A percentile compares a stretch with the other conserved stretches of the same genome.
Conservation (phyloP, 1,140 invertebrate species). For the Drosophila tsacasi region DNA sequence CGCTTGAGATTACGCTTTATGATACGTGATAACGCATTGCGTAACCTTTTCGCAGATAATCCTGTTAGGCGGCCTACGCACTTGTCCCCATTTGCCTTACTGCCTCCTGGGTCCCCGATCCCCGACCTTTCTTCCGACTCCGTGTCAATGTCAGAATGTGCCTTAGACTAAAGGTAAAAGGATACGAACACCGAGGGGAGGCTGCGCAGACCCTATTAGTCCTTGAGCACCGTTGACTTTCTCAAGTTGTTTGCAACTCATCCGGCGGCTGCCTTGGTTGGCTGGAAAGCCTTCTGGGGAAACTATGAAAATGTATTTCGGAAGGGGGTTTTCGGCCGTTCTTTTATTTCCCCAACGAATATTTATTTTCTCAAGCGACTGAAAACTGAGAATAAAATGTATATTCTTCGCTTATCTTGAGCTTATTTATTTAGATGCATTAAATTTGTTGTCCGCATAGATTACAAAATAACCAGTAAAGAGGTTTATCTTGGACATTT, state of each 20-base stretch:
- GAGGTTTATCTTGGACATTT: background rate
- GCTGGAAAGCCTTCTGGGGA: background rate
- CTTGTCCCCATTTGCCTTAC: slow-evolving; percentile 10
- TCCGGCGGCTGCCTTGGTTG: background rate
- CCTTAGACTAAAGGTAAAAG: slow-evolving; percentile 60
- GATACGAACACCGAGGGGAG: slow-evolving; percentile 14
- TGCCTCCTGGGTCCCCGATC: background rate
- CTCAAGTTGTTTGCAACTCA: slow-evolving; percentile 48
- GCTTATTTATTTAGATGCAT: background rate
- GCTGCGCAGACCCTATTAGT: slow-evolving; percentile 23
- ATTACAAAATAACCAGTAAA: background rate
- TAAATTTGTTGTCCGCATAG: background rate
- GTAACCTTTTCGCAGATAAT: slow-evolving; percentile 40
- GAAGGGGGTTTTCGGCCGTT: background rate
- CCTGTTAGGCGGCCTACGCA: slow-evolving; percentile 12
- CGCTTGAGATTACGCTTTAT: slow-evolving; percentile 80
- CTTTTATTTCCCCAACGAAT: slow-evolving; percentile 6
- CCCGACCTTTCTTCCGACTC: slow-evolving; percentile 6
- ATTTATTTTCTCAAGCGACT: background rate
- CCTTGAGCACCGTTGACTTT: slow-evolving; percentile 42
- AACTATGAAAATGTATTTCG: slow-evolving; percentile 10
- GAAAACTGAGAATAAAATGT: too few species aligned
- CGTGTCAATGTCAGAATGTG: slow-evolving; percentile 56
- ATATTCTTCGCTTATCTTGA: background rate
- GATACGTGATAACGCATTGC: slow-evolving; percentile 83